These are phyloP conservation scores for Bufo gargarizans DNA, from an alignment of 2,113 vertebrate species.

Conservation along the genomic window DNA sequence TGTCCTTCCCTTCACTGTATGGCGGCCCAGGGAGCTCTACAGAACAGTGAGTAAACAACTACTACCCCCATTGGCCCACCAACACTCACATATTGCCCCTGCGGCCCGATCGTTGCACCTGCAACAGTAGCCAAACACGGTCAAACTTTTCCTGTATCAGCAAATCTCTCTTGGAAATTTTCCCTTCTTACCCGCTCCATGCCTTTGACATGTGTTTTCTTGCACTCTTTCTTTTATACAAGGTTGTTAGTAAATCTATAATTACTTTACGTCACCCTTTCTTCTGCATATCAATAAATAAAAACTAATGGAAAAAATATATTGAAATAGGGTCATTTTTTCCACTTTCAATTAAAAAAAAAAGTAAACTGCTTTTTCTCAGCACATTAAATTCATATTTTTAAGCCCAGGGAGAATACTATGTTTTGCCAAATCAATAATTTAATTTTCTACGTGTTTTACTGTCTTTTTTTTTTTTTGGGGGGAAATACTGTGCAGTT, in stretches of 20 bases:
- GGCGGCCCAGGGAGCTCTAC: no score
- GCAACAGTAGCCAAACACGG: no score
- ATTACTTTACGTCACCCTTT: neutral
- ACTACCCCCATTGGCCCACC: no score
- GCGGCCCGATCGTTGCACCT: no score
- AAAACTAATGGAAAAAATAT: neutral
- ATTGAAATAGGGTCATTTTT: neutral
- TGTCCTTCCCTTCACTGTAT: no score
- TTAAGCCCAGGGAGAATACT: conserved; percentile 9
- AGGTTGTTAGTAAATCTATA: neutral
- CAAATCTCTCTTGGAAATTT: neutral
- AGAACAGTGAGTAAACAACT: no score
- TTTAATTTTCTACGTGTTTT: conserved; percentile 48
- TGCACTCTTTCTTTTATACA: neutral
- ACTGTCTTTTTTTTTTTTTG: neutral
- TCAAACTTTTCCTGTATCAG: neutral
- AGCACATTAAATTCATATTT: conserved; percentile 38
- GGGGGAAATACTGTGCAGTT: neutral
- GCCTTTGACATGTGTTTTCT: neutral
- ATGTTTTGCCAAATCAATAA: conserved; percentile 34
- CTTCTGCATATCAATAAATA: conserved; percentile 2
- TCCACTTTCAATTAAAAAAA: conserved; percentile 24
- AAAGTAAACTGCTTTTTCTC: conserved; percentile 1
- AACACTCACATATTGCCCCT: no score
- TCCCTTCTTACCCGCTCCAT: neutral